phyloP scores from a whole-genome alignment of 2,888 invertebrate genomes.

The Phasia obesa region DNA sequence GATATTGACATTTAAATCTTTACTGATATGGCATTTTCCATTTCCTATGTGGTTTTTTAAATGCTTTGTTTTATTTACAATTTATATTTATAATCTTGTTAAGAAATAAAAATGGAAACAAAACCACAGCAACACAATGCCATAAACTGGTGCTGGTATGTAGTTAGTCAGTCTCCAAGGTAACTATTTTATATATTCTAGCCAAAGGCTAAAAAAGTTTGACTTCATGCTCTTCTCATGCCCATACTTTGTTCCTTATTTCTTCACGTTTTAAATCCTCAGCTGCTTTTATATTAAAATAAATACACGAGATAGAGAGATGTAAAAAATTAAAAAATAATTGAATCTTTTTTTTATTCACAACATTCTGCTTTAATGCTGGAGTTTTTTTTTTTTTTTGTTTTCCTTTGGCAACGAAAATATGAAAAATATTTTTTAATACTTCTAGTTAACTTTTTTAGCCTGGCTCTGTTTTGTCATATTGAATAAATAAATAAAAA shows the following conservation, averaged over 20 bases:
- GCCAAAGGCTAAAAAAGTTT: constrained; percentile 54
- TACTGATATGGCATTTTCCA: background rate
- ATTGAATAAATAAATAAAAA: constrained; percentile 39
- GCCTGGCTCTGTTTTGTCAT: constrained; percentile 38
- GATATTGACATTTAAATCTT: background rate
- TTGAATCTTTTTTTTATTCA: constrained; percentile 63
- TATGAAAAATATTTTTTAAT: constrained; percentile 42
- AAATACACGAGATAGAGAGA: constrained; percentile 54
- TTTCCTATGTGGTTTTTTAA: background rate
- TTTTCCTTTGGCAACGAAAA: constrained; percentile 1
- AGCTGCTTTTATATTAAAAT: constrained; percentile 55
- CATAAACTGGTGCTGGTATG: constrained; percentile 40
- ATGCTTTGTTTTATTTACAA: constrained; percentile 40
- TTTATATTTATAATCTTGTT: constrained; percentile 55
- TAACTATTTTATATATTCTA: constrained; percentile 53
- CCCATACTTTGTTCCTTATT: background rate
- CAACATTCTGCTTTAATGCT: constrained; percentile 28
- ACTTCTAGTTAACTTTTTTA: constrained; percentile 5
- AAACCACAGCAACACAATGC: constrained; percentile 9
- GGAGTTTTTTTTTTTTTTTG: background rate
- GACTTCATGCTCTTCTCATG: background rate
- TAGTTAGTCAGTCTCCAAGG: constrained; percentile 48
- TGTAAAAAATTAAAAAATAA: constrained; percentile 61
- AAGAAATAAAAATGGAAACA: constrained; percentile 6
- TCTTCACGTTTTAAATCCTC: constrained; percentile 28